phyloP scores from a whole-genome alignment of 2,888 invertebrate species.

The Xestoiulus laeticollis region DNA sequence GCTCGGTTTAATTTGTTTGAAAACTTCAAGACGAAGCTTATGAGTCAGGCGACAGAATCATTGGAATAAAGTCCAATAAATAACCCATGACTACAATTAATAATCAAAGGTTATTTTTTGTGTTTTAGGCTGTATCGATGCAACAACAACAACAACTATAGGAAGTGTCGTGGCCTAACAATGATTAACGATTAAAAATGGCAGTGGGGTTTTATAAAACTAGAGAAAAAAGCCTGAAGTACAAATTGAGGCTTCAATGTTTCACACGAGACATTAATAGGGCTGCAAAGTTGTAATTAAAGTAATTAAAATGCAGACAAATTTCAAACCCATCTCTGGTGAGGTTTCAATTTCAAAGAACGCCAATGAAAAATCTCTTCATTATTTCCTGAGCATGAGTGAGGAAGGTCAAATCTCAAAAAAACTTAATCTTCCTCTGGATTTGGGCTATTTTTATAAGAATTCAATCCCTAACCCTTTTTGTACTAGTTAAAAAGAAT shows the following conservation, averaged over 20 bases:
- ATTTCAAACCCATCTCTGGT: background rate
- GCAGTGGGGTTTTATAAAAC: background rate
- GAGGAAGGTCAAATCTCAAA: background rate
- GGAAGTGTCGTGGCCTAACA: background rate
- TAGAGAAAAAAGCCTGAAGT: background rate
- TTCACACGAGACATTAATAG: too few relatives aligned
- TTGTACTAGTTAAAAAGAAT: background rate
- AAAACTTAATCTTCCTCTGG: background rate
- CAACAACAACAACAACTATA: conserved; percentile 1
- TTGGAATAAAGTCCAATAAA: too few relatives aligned
- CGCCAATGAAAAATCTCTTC: background rate
- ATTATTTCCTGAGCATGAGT: background rate
- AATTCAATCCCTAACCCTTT: conserved; percentile 26
- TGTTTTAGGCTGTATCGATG: background rate
- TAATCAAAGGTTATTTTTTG: background rate
- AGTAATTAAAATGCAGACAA: background rate
- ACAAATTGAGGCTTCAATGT: background rate
- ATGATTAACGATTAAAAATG: background rate
- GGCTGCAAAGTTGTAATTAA: background rate
- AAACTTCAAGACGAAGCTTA: too few relatives aligned
- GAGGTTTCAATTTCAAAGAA: background rate
- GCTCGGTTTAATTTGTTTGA: too few relatives aligned
- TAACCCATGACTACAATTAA: background rate
- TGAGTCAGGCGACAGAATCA: background rate
- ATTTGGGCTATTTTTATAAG: background rate